These are phyloP conservation scores for Blastobasis lacticolella DNA, from an alignment of 2,888 invertebrate genomes.

Conservation along the genomic window DNA sequence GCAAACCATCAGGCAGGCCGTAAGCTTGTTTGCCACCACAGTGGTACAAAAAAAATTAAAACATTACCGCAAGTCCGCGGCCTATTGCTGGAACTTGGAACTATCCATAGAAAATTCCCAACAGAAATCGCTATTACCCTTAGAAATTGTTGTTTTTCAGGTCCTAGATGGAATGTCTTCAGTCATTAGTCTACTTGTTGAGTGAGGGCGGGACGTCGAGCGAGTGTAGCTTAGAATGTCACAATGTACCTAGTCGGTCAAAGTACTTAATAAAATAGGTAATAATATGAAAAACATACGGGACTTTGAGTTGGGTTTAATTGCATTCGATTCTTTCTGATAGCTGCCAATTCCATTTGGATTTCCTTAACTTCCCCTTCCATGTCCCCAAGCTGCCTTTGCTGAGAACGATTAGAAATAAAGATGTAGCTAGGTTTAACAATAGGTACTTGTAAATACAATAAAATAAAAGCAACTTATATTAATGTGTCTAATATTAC, in stretches of 20 bases:
- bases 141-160: background rate
- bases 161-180: background rate
- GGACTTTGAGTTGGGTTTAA: slow-evolving; percentile 13
- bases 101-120: too few relatives aligned
- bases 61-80: too few relatives aligned
- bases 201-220: background rate
- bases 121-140: too few relatives aligned
- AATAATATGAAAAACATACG: background rate
- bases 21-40: too few relatives aligned
- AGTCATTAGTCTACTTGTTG: background rate
- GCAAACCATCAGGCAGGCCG: too few relatives aligned
- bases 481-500: slow-evolving; percentile 15
- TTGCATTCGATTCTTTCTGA: slow-evolving; percentile 39
- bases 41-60: too few relatives aligned
- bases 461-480: too few relatives aligned
- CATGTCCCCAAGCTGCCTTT: slow-evolving; percentile 58
- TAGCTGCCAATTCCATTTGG: slow-evolving; percentile 52
- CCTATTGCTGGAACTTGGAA: too few relatives aligned
- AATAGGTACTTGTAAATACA: background rate
- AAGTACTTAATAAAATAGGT: background rate
- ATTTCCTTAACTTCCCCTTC: slow-evolving; percentile 60
- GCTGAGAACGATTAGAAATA: slow-evolving; percentile 25
- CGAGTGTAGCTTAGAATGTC: background rate
- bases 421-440: background rate
- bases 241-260: background rate